These are phyloP conservation scores for Erebia epiphron DNA, from an alignment of 2,888 invertebrate genomes.

Conservation along the genomic window DNA sequence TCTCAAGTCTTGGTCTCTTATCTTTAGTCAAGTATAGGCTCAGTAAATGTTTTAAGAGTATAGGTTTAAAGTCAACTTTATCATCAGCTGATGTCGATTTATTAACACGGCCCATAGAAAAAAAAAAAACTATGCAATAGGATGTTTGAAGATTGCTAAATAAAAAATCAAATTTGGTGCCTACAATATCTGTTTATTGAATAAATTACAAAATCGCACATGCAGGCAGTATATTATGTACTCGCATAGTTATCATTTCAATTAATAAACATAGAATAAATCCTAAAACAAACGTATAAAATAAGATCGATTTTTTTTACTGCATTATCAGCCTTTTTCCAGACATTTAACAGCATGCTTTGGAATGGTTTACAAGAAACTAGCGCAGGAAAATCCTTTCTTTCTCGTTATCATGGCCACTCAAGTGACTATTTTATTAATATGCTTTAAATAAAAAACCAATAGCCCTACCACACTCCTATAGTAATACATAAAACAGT, in stretches of 20 bases:
- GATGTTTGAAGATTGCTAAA: neutral
- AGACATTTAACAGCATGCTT: slow-evolving; percentile 47
- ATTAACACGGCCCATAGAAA: too few species aligned
- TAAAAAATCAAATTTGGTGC: slow-evolving; percentile 43
- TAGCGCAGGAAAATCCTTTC: slow-evolving; percentile 21
- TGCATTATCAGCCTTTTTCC: slow-evolving; percentile 26
- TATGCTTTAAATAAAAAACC: neutral
- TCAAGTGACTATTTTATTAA: too few species aligned
- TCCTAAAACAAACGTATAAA: slow-evolving; percentile 59
- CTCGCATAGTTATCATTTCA: slow-evolving; percentile 56
- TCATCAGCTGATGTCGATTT: too few species aligned
- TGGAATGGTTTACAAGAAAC: slow-evolving; percentile 59
- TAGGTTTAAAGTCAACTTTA: too few species aligned
- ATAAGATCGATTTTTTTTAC: slow-evolving; percentile 42
- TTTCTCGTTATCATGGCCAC: neutral
- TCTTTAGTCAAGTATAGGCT: too few species aligned
- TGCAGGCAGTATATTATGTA: slow-evolving; percentile 53
- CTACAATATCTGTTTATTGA: slow-evolving; percentile 75
- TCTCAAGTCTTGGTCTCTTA: too few species aligned
- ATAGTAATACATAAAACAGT: neutral
- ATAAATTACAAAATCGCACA: slow-evolving; percentile 74
- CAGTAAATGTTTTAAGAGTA: too few species aligned
- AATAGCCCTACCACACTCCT: slow-evolving; percentile 9
- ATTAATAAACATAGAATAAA: slow-evolving; percentile 51
- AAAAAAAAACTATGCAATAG: too few species aligned